A percentile compares a stretch with the other conserved stretches of the same genome.
Evolutionary conservation across 1,140 invertebrate genomes (phyloP).

Genomic region (Babylonia areolata): DNA sequence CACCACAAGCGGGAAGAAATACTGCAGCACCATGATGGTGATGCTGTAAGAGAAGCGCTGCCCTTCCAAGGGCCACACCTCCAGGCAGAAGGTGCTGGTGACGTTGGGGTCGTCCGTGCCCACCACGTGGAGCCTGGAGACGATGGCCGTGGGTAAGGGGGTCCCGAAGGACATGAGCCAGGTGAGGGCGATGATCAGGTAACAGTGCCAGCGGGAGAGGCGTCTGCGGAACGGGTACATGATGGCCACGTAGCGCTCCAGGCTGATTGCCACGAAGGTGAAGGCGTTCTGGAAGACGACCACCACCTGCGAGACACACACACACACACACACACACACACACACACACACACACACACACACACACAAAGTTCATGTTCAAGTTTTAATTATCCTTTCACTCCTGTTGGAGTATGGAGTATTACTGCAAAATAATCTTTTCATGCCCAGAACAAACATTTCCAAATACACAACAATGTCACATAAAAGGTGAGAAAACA

Average conservation of each 20-base stretch:
- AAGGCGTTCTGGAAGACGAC: slow-evolving; percentile 97
- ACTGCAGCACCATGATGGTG: slow-evolving; percentile 88
- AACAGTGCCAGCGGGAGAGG: slow-evolving; percentile 84
- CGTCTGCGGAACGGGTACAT: slow-evolving; percentile 89
- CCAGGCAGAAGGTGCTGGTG: slow-evolving; percentile 54
- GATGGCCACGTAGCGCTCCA: slow-evolving; percentile 95
- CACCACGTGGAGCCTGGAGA: slow-evolving; percentile 74
- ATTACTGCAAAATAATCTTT: too few species aligned
- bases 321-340: too few species aligned
- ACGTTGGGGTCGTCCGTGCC: slow-evolving; percentile 16
- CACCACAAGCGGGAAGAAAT: slow-evolving; percentile 88
- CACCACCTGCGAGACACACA: too few species aligned
- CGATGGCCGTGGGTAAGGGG: slow-evolving; percentile 87
- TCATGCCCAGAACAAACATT: too few species aligned
- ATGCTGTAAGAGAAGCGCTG: slow-evolving; percentile 85
- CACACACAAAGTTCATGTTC: too few species aligned
- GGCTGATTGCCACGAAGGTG: slow-evolving; percentile 95
- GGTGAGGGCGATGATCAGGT: slow-evolving; percentile 84
- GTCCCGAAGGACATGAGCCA: slow-evolving; percentile 88
- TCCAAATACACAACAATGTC: too few species aligned
- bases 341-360: too few species aligned
- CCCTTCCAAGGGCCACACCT: slow-evolving; percentile 62
- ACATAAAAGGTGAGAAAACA: too few species aligned
- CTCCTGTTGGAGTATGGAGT: too few species aligned
- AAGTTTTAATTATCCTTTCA: too few species aligned